Conservation (phyloP, 1,140 invertebrate species). For the Brachionus rubens region DNA sequence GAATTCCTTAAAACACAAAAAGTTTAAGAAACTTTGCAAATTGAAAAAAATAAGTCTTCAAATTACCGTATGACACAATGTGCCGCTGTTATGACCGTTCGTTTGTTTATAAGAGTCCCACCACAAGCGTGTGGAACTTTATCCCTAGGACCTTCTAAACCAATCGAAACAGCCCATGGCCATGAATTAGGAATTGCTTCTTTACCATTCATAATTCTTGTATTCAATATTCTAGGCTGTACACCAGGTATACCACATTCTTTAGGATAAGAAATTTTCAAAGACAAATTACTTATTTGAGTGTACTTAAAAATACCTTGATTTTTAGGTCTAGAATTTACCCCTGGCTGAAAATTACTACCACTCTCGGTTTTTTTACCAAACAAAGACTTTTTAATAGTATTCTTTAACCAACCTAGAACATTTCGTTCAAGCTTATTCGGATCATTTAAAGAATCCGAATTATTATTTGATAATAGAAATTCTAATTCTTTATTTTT, state of each 20-base stretch:
- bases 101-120: slow-evolving; percentile 49
- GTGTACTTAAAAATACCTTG: too few relatives aligned
- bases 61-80: slow-evolving; percentile 48
- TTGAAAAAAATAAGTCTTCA: not conserved
- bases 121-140: slow-evolving; percentile 47
- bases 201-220: slow-evolving; percentile 39
- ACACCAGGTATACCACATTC: slow-evolving; percentile 13
- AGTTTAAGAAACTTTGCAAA: not conserved
- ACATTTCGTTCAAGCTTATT: slow-evolving; percentile 24
- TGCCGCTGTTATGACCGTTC: slow-evolving; percentile 49
- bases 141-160: slow-evolving; percentile 7
- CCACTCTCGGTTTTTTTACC: too few relatives aligned
- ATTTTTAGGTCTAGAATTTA: too few relatives aligned
- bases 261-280: too few relatives aligned
- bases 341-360: too few relatives aligned
- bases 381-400: not conserved
- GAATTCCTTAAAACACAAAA: slow-evolving; percentile 18
- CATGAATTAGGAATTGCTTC: slow-evolving; percentile 33
- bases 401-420: slow-evolving; percentile 33
- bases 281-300: too few relatives aligned
- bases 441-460: not conserved
- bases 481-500: slow-evolving; percentile 18
- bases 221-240: slow-evolving; percentile 11
- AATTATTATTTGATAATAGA: not conserved
- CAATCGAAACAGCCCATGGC: slow-evolving; percentile 45